Base-by-base conservation (phyloP, 2,888 invertebrate genomes). In the Eretmocerus hayati region DNA sequence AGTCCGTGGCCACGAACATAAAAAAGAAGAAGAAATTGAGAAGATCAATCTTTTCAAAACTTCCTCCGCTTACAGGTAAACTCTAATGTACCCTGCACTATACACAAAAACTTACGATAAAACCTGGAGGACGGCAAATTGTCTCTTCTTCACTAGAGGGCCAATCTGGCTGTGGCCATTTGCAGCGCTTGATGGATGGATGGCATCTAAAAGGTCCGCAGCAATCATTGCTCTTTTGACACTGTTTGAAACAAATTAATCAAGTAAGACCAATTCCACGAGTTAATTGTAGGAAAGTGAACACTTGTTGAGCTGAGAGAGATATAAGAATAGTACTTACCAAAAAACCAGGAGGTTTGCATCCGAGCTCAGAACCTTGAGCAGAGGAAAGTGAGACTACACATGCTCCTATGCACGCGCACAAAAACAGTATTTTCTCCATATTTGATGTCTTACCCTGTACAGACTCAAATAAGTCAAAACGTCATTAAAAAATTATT, bases 151-250 rank as follows among this genome's bases (percentile, higher is more conserved):
- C 33, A 4, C 20, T 19, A 9, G 30, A 19, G 4, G 15, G 19
- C 15, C 30, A 6, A 33, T 26, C 26, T 20, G 41, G 23, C 20
- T 18, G 20, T 15, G 35, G 30, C 30, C n/a, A 26, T 11, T 31
- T 48, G 19, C 47, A 47, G 2, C 47, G 42, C 8, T 23, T 32
- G 11, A 22, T 32, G 5, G 18, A 21, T 2, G 30, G 21, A 18
- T 42, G 16, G 23, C 52, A 54, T 15, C 18, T 36, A 8, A 45
- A 54, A 19, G 43, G 41, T 26, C 22, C 15, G 26, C 54, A 54
- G 16, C 54, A 54, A 22, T 54, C 30, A 38, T 33, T 42, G n/a
- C 41, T 40, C 5, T 33, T 31, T 2, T 41, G n/a, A 39, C 52
- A 54, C 54, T 54, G 30, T 21, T 23, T 32, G 6, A 11, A 37